Base-by-base conservation (phyloP, 1,140 invertebrate genomes). In the Lucilia sericata region DNA sequence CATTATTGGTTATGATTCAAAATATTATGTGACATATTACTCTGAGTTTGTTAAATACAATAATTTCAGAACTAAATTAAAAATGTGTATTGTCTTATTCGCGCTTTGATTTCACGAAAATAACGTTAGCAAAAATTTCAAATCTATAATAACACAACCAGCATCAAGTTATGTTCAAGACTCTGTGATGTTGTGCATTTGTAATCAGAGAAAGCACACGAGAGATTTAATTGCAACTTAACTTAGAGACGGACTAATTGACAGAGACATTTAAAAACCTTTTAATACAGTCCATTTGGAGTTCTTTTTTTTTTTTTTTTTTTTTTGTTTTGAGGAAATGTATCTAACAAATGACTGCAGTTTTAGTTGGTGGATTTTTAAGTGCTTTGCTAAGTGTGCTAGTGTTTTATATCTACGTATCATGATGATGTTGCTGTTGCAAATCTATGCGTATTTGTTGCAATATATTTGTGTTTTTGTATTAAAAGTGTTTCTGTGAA, bases 351-450 rank as follows among this genome's bases (percentile, higher is more conserved):
- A 70, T 70, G 65, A 70, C 65, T 19, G 7, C 19, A 70, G 65
- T 70, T 70, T 19, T 19, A 70, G 65, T 70, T 70, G 4, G 65
- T 70, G 65, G 65, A 70, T 70, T 21, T 70, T 70, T 70, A 70
- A 70, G 65, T 70, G 65, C 65, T 70, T 70, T 70, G 3, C n/a
- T 70, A 70, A 70, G 65, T 70, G 65, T 70, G n/a, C 55, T n/a
- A 60, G 14, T 60, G n/a, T 60, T 60, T 60, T 60, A 70, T 70
- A 70, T 70, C 65, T 19, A 70, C 25, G 25, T 30, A 30, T 30
- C 25, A 30, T 70, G 19, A 55, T 70, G 8, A 8, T 70, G 21
- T 70, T 25, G 65, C 21, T 70, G 19, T 70, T 60, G n/a, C 55
- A 60, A n/a, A n/a, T 60, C 0, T 60, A 60, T n/a, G 42, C 42